Conservation (phyloP, 2,888 invertebrate genomes). For the Phorcus lineatus region DNA sequence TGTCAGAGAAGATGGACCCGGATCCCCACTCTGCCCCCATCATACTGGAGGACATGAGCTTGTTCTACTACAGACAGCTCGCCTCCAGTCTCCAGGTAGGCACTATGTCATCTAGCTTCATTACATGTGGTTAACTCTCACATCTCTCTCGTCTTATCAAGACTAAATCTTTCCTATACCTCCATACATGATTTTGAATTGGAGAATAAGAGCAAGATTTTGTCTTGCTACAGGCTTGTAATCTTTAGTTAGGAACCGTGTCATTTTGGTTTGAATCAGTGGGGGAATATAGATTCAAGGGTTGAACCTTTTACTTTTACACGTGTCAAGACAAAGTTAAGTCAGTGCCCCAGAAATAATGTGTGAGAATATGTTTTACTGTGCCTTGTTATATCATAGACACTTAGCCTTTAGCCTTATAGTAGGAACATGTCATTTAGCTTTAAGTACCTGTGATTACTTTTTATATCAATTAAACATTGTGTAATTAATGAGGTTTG, state of each 20-base stretch:
- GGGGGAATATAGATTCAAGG: too few relatives aligned
- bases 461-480: neutral
- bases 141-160: neutral
- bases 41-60: slow-evolving; percentile 68
- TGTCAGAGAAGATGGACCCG: slow-evolving; percentile 32
- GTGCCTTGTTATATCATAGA: too few relatives aligned
- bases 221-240: too few relatives aligned
- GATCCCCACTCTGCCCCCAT: slow-evolving; percentile 51
- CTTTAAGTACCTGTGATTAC: neutral
- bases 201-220: too few relatives aligned
- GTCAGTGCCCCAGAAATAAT: too few relatives aligned
- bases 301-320: too few relatives aligned
- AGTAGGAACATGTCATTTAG: neutral
- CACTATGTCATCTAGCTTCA: neutral
- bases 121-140: neutral
- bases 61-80: slow-evolving; percentile 68
- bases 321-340: too few relatives aligned
- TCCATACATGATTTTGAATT: neutral
- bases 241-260: too few relatives aligned
- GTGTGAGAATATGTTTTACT: too few relatives aligned
- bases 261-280: too few relatives aligned
- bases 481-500: too few relatives aligned
- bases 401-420: too few relatives aligned
- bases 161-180: neutral
- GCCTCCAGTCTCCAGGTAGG: slow-evolving; percentile 67